These are phyloP conservation scores for Rhinophrynus dorsalis DNA, from an alignment of 2,797 vertebrate genomes.

Conservation along the genomic window DNA sequence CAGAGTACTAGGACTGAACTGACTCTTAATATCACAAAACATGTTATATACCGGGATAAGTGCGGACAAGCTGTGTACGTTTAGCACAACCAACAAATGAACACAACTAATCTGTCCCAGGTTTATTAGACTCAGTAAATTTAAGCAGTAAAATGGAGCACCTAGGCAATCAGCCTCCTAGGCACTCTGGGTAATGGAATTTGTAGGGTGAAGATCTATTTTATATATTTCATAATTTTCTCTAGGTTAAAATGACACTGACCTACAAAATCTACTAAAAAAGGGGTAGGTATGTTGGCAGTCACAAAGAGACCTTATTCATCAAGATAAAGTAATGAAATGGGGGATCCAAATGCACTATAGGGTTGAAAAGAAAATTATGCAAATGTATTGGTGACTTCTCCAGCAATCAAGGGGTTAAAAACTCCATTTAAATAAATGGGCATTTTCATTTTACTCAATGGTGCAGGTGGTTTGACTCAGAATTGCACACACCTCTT, in stretches of 20 bases:
- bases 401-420: too few species aligned
- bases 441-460: too few species aligned
- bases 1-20: too few species aligned
- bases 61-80: neutral
- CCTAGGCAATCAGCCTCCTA: constrained; percentile 23
- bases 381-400: too few species aligned
- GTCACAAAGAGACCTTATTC: constrained; percentile 7
- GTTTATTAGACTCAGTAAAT: constrained; percentile 28
- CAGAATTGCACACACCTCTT: too few species aligned
- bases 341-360: constrained; percentile 13
- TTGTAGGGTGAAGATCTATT: constrained; percentile 25
- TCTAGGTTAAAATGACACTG: constrained; percentile 36
- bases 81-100: constrained; percentile 1
- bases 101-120: constrained; percentile 10
- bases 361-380: too few species aligned
- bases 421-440: too few species aligned
- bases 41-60: neutral
- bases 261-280: constrained; percentile 38
- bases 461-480: too few species aligned
- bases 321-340: constrained; percentile 2
- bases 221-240: constrained; percentile 32
- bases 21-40: too few species aligned
- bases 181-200: constrained; percentile 28
- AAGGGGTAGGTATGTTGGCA: constrained; percentile 5
- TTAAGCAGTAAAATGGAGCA: constrained; percentile 21